A percentile compares a stretch with the other conserved stretches of the same genome.
These are phyloP conservation scores for Cydia amplana DNA, from an alignment of 1,140 invertebrate species.

Conservation along the genomic window DNA sequence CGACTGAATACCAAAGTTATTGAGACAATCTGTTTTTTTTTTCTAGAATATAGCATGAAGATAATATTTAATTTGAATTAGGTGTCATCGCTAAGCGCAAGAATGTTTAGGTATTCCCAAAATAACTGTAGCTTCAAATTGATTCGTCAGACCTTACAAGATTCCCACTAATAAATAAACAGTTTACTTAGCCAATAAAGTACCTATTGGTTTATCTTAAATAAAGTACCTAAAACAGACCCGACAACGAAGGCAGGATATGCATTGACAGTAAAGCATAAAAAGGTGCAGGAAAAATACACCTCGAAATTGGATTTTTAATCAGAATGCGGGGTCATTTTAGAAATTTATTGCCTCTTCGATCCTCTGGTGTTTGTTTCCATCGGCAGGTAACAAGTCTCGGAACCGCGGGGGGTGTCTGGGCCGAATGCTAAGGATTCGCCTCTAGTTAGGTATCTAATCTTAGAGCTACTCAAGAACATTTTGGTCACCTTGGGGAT, in stretches of 20 bases:
- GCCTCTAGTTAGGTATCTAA: slow-evolving; percentile 23
- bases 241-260: slow-evolving; percentile 16
- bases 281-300: slow-evolving; percentile 21
- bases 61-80: too few species aligned
- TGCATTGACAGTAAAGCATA: slow-evolving; percentile 9
- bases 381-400: slow-evolving; percentile 71
- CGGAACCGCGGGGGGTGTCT: slow-evolving; percentile 64
- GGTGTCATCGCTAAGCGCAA: neutral
- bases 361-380: slow-evolving; percentile 70
- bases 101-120: neutral
- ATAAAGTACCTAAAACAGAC: neutral
- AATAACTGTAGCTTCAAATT: neutral
- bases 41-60: too few species aligned
- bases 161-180: neutral
- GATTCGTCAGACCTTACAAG: neutral
- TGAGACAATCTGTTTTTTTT: too few species aligned
- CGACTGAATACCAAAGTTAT: too few species aligned
- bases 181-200: neutral
- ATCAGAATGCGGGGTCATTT: slow-evolving; percentile 63
- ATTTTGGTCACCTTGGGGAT: neutral
- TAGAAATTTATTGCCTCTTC: slow-evolving; percentile 64
- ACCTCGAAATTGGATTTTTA: slow-evolving; percentile 65
- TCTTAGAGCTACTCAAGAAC: neutral
- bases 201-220: neutral
- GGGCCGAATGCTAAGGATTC: slow-evolving; percentile 51